Base-by-base conservation (phyloP, 2,113 vertebrate species). In the Malurus melanocephalus region DNA sequence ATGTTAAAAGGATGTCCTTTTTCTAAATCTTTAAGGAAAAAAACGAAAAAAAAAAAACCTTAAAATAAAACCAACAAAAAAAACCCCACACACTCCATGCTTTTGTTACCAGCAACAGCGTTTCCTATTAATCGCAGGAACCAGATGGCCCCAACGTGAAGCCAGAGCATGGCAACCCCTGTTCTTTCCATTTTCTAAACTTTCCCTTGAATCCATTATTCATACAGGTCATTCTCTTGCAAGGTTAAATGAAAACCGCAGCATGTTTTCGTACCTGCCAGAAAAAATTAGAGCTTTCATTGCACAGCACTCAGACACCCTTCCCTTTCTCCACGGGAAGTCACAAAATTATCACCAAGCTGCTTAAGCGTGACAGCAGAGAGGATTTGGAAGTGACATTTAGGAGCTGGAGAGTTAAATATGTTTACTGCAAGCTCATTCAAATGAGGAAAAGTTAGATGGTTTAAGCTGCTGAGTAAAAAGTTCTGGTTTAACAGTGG, bases 121-220 rank as follows among this genome's bases (percentile, higher is more conserved):
- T 72, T 28, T 72, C 10, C 0, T 9, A 35, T 60, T 56, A 88
- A 51, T 40, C 1, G 0, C 59, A 76, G 74, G 85, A 87, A 66
- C 53, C 91, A 94, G 87, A 91, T 94, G 94, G 94, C 84, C 86
- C 61, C 72, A 64, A 84, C 68, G 0, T n/a, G 81, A 90, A 90
- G 87, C 92, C 84, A 51, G 76, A 79, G 66, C 61, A 64, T 1
- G 1, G n/a, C 73, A 89, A 66, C 64, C 72, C 68, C 93, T 55
- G 67, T 17, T 81, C 68, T 88, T 89, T 56, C 62, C 45, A 65
- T 90, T 92, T 78, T 86, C 73, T 40, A 16, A 88, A 86, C 90
- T 78, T 93, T 62, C 57, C 57, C 74, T 90, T 42, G 42, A 61
- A 92, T 88, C 77, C 81, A 57, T 93, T 88, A 80, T 80, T 94